phyloP scores from a whole-genome alignment of 2,113 vertebrate species.

The Megalops atlanticus region DNA sequence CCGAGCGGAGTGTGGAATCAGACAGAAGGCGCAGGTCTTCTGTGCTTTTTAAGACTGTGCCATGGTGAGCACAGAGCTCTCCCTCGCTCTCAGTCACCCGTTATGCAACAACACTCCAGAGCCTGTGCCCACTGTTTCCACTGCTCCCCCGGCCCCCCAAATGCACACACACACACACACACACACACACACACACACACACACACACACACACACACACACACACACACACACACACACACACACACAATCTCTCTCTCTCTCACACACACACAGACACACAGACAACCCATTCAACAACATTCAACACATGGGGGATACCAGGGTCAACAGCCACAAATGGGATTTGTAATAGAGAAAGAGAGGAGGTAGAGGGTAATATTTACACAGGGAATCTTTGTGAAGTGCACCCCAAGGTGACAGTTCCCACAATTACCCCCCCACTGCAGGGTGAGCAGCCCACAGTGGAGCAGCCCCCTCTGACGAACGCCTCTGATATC shows the following conservation, averaged over 20 bases:
- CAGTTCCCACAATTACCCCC: neutral
- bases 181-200: neutral
- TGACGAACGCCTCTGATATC: slow-evolving; percentile 36
- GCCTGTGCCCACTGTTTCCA: too few relatives aligned
- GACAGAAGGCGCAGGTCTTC: too few relatives aligned
- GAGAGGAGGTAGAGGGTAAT: neutral
- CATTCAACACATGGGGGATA: too few relatives aligned
- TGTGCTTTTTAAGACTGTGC: too few relatives aligned
- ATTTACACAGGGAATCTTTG: neutral
- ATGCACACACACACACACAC: too few relatives aligned
- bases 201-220: neutral
- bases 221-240: neutral
- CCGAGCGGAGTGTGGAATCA: too few relatives aligned
- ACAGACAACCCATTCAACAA: too few relatives aligned
- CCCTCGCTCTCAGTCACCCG: too few relatives aligned
- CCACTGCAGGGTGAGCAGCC: too few relatives aligned
- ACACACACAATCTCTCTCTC: neutral
- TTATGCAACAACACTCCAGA: too few relatives aligned
- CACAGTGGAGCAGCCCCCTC: slow-evolving; percentile 8
- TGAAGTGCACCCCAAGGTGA: neutral
- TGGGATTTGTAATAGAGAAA: neutral
- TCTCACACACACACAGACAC: neutral
- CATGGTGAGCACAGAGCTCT: too few relatives aligned
- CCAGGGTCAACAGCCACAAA: neutral
- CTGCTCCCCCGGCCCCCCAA: too few relatives aligned